phyloP scores from a whole-genome alignment of 1,140 invertebrate species.

The Cyclina sinensis region DNA sequence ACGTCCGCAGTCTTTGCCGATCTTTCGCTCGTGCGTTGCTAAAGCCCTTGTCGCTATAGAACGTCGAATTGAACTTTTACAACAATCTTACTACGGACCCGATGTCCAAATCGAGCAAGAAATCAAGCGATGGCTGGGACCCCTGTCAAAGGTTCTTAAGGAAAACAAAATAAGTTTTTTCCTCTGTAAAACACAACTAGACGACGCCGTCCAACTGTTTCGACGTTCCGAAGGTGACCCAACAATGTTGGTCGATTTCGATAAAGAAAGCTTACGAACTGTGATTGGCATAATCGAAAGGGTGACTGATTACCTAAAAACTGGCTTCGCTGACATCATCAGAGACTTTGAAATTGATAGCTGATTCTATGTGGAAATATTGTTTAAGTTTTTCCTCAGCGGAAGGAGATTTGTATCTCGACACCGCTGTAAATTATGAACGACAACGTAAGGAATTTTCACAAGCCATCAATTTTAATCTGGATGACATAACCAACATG shows the following conservation, averaged over 20 bases:
- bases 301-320: constrained; percentile 58
- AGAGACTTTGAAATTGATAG: constrained; percentile 64
- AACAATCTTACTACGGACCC: constrained; percentile 72
- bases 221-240: constrained; percentile 36
- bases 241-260: constrained; percentile 38
- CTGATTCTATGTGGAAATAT: constrained; percentile 76
- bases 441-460: constrained; percentile 73
- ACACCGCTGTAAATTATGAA: constrained; percentile 79
- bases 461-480: constrained; percentile 69
- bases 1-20: constrained; percentile 74
- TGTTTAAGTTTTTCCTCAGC: constrained; percentile 73
- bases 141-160: constrained; percentile 52
- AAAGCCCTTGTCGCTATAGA: constrained; percentile 67
- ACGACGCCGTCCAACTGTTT: constrained; percentile 34
- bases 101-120: constrained; percentile 67
- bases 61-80: constrained; percentile 66
- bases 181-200: constrained; percentile 59
- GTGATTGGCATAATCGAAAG: constrained; percentile 68
- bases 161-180: constrained; percentile 54
- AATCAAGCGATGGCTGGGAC: constrained; percentile 63
- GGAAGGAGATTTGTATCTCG: constrained; percentile 74
- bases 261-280: constrained; percentile 44
- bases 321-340: constrained; percentile 72
- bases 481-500: constrained; percentile 70
- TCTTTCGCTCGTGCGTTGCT: constrained; percentile 71